Conservation (phyloP, 37 sponge, comb jelly and placozoan genomes). For the Spongia lamella region DNA sequence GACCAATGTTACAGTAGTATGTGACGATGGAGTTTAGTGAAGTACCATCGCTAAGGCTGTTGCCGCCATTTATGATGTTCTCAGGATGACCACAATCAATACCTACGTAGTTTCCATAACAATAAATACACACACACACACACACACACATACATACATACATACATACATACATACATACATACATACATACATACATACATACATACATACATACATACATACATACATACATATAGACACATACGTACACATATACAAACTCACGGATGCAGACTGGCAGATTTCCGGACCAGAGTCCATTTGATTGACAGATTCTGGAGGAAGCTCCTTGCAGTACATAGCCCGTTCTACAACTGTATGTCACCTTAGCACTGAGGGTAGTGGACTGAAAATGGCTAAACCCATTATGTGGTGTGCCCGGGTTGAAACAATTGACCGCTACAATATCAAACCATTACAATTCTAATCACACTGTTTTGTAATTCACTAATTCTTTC, state of each 20-base stretch:
- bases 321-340: conserved; percentile 1
- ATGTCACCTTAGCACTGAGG: conserved; percentile 14
- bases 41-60: not conserved
- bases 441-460: no score
- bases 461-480: no score
- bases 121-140: no score
- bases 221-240: conserved; percentile 19
- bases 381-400: not conserved
- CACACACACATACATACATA: conserved; percentile 29
- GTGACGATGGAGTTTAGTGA: not conserved
- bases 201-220: conserved; percentile 3
- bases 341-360: conserved; percentile 32
- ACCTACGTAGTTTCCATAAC: no score
- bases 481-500: no score
- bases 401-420: not conserved
- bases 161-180: conserved; percentile 12
- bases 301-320: conserved; percentile 27
- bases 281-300: conserved; percentile 29
- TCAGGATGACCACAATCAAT: not conserved
- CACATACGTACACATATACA: conserved; percentile 15
- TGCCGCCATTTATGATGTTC: not conserved
- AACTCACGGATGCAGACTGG: conserved; percentile 45
- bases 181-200: conserved; percentile 41
- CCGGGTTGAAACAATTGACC: not conserved
- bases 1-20: conserved; percentile 56